phyloP scores from a whole-genome alignment of 1,140 invertebrate species.

The Danaus plexippus region DNA sequence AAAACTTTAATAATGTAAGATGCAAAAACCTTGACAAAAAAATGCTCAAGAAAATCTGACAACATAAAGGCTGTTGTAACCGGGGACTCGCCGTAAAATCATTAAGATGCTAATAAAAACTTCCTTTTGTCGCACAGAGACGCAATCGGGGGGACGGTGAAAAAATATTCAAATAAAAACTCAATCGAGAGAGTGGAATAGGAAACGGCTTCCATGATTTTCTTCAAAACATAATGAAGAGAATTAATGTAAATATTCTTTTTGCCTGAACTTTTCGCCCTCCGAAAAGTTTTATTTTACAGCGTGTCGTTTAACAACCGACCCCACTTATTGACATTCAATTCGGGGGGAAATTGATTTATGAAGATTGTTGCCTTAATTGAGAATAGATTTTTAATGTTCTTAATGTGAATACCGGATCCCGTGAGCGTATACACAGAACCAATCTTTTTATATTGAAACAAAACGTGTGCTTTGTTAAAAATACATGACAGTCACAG shows the following conservation, averaged over 20 bases:
- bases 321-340: constrained; percentile 71
- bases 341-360: constrained; percentile 71
- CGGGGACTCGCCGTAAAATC: constrained; percentile 72
- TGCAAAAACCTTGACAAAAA: constrained; percentile 68
- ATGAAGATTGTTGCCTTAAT: constrained; percentile 71
- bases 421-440: too few relatives aligned
- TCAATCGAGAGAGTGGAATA: constrained; percentile 65
- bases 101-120: constrained; percentile 75
- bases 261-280: constrained; percentile 64
- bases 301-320: constrained; percentile 67
- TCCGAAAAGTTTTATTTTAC: constrained; percentile 71
- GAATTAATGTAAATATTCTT: constrained; percentile 75
- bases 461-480: background rate
- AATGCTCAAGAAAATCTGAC: constrained; percentile 72
- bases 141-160: constrained; percentile 56
- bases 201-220: constrained; percentile 69
- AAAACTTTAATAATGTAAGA: constrained; percentile 73
- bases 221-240: constrained; percentile 74
- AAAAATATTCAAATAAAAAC: constrained; percentile 74
- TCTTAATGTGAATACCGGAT: too few relatives aligned
- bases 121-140: constrained; percentile 68
- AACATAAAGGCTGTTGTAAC: constrained; percentile 72
- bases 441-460: constrained; percentile 2
- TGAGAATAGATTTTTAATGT: constrained; percentile 56
- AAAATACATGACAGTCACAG: background rate